Evolutionary conservation across 1,140 invertebrate species (phyloP), one percentile per base, ranked within the genome.

Genomic region (Zaprionus ornatus): DNA sequence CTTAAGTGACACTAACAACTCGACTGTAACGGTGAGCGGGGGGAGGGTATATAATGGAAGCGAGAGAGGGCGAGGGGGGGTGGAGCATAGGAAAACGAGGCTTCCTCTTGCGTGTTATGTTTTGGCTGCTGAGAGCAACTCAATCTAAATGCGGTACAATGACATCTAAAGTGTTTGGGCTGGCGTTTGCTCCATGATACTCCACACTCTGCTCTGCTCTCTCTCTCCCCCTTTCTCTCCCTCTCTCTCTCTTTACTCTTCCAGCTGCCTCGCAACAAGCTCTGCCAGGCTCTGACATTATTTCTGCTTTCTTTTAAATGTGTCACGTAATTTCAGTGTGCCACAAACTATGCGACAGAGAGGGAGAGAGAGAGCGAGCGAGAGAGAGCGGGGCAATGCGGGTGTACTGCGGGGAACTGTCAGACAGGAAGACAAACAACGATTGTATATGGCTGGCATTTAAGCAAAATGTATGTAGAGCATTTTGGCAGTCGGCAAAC

Each of bases 101-200:
- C 25, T 67, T 63, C 57, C 61, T 59, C 37, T 54, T 64, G 74
- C 63, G 67, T 87, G 80, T 83, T 88, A 88, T 87, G 84, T 88
- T 87, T 87, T 84, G 84, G 84, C 84, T 85, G 79, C 71, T 82
- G 79, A 85, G 81, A 88, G 85, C 85, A 77, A 90, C 85, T 88
- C 85, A 88, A 88, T 88, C 85, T 90, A 90, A 88, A 88, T 88
- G 85, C 85, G 85, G 85, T 88, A 88, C 85, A 88, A 88, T 88
- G 85, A 88, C 85, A 88, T 88, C 81, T 88, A 85, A 88, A 88
- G 85, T 88, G 85, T 90, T 88, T 81, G 78, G 77, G 77, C 79
- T 80, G 70, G 67, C 79, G 65, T 78, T 82, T 78, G 69, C 9
- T 10, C 40, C 62, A 29, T 54, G n/a, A 48, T 42, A 21, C 29